Evolutionary conservation across 2,888 invertebrate genomes (phyloP).

Genomic region (Synanthedon myopaeformis): DNA sequence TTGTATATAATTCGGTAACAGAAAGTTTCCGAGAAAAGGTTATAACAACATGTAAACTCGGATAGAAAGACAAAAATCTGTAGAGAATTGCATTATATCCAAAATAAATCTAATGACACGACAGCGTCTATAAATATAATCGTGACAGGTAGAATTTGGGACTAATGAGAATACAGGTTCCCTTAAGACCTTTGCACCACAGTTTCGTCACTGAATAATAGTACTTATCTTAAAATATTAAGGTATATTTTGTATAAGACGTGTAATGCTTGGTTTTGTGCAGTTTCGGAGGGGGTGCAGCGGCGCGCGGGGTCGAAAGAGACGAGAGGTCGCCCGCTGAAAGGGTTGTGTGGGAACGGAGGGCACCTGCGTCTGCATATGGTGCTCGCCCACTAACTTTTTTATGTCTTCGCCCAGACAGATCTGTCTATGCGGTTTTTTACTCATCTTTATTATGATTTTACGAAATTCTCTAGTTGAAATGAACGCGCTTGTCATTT

Average conservation of each 20-base stretch:
- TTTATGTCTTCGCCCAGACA: slow-evolving; percentile 61
- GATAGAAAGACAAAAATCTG: slow-evolving; percentile 49
- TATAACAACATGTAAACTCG: not conserved
- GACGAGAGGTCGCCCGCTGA: slow-evolving; percentile 49
- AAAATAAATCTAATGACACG: slow-evolving; percentile 70
- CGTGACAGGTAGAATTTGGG: slow-evolving; percentile 66
- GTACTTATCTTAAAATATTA: slow-evolving; percentile 4
- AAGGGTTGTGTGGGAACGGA: slow-evolving; percentile 72
- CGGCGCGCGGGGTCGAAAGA: slow-evolving; percentile 24
- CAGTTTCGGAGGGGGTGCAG: slow-evolving; percentile 24
- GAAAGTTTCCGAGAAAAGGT: no score
- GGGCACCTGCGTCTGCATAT: slow-evolving; percentile 70
- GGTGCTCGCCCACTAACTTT: slow-evolving; percentile 56
- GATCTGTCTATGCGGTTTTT: slow-evolving; percentile 64
- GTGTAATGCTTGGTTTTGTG: slow-evolving; percentile 30
- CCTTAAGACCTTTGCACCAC: slow-evolving; percentile 19
- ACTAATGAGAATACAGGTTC: slow-evolving; percentile 35
- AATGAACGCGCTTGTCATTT: no score
- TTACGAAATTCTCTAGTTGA: no score
- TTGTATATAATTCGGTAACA: no score
- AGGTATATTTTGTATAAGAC: slow-evolving; percentile 16
- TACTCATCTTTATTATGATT: slow-evolving; percentile 12
- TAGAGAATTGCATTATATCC: slow-evolving; percentile 63
- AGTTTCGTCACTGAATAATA: slow-evolving; percentile 9
- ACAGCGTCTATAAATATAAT: slow-evolving; percentile 64